A percentile compares a stretch with the other conserved stretches of the same genome.
phyloP scores from a whole-genome alignment of 2,797 vertebrate genomes.

The Hypotaenidia okinawae region DNA sequence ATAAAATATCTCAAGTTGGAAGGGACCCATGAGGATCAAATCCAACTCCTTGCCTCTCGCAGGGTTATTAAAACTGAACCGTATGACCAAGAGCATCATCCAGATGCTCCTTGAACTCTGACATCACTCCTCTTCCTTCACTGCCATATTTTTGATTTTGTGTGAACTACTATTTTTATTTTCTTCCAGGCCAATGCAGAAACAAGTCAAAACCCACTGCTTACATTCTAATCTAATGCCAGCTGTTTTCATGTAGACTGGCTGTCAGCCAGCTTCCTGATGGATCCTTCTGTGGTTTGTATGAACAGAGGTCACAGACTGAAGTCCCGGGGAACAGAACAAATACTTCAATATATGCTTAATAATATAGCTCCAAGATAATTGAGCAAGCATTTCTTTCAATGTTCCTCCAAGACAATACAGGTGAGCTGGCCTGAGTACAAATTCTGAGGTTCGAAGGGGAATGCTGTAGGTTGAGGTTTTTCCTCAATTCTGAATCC shows the following conservation, averaged over 20 bases:
- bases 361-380: not conserved
- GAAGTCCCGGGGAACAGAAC: not conserved
- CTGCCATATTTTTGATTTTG: not conserved
- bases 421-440: not conserved
- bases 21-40: not conserved
- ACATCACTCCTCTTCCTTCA: not conserved
- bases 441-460: not conserved
- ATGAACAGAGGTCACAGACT: not conserved
- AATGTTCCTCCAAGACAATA: not conserved
- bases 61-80: not conserved
- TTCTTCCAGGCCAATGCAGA: not conserved
- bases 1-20: not conserved
- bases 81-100: not conserved
- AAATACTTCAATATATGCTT: not conserved
- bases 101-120: not conserved
- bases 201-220: not conserved
- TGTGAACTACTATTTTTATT: not conserved
- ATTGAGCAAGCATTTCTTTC: not conserved
- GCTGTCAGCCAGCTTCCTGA: not conserved
- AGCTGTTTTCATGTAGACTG: constrained; percentile 6
- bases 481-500: not conserved
- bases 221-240: not conserved
- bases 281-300: constrained; percentile 1
- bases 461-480: not conserved
- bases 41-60: not conserved